Conservation (phyloP, 2,888 invertebrate species). For the Thalpophila matura region DNA sequence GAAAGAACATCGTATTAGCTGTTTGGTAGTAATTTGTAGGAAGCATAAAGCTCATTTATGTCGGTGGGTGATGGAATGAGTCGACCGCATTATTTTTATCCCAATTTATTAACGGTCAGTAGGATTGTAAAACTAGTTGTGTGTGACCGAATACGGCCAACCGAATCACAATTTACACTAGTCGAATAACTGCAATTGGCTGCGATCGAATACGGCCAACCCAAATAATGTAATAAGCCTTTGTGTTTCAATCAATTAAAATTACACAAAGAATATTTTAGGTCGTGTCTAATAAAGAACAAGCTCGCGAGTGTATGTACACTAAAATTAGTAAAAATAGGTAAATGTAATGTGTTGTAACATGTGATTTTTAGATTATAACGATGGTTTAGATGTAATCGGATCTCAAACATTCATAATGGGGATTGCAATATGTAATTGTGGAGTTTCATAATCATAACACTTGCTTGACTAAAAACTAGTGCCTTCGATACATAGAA, state of each 20-base stretch:
- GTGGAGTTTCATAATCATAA: slow-evolving; percentile 18
- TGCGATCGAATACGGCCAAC: too few relatives aligned
- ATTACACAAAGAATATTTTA: slow-evolving; percentile 22
- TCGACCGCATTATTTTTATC: too few relatives aligned
- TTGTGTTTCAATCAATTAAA: slow-evolving; percentile 16
- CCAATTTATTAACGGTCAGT: too few relatives aligned
- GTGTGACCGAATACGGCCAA: too few relatives aligned
- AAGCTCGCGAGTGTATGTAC: slow-evolving; percentile 26
- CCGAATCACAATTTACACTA: too few relatives aligned
- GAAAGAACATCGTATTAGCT: background rate
- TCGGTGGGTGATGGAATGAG: too few relatives aligned
- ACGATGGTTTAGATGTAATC: slow-evolving; percentile 52
- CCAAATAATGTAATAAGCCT: too few relatives aligned
- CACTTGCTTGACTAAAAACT: slow-evolving; percentile 24
- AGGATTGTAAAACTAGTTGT: too few relatives aligned
- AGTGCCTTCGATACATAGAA: slow-evolving; percentile 39
- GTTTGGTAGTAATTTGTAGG: background rate
- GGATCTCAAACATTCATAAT: slow-evolving; percentile 61
- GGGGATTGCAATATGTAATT: slow-evolving; percentile 50
- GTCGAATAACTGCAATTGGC: too few relatives aligned
- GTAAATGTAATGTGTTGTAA: slow-evolving; percentile 29
- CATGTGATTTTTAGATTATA: slow-evolving; percentile 58
- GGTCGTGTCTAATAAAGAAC: slow-evolving; percentile 26
- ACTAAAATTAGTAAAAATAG: slow-evolving; percentile 35
- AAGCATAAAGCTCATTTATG: too few relatives aligned